Conservation (phyloP, 1,140 invertebrate genomes). For the Macrocentrus cingulum region DNA sequence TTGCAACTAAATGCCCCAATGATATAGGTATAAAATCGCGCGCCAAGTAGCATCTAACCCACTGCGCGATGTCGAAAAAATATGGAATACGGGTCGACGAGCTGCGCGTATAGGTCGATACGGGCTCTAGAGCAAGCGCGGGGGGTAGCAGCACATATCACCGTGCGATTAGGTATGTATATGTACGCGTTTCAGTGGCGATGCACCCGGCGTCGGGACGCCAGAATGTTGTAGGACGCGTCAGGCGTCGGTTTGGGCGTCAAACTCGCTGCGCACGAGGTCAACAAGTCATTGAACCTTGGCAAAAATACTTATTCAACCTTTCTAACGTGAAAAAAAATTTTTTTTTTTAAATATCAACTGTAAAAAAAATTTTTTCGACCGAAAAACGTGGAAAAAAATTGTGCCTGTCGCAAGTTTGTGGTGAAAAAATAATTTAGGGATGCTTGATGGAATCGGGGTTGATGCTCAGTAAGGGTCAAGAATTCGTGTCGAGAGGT, state of each 20-base stretch:
- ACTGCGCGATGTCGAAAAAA: no score
- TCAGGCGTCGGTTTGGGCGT: conserved; percentile 5
- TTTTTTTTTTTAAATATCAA: no score
- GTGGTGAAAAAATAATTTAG: no score
- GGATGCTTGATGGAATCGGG: conserved; percentile 14
- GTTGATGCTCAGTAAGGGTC: conserved; percentile 26
- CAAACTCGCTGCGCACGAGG: no score
- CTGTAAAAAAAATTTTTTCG: no score
- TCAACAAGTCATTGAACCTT: conserved; percentile 15
- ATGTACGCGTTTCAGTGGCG: conserved; percentile 9
- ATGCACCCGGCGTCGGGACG: conserved; percentile 22
- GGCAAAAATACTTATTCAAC: neutral
- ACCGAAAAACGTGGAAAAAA: no score
- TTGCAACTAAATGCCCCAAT: no score
- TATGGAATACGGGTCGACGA: conserved; percentile 22
- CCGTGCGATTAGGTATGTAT: conserved; percentile 20
- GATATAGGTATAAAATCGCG: no score
- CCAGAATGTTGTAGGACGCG: conserved; percentile 1
- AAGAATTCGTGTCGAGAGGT: conserved; percentile 18
- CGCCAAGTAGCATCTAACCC: no score
- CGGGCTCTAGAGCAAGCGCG: conserved; percentile 7
- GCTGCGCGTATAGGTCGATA: conserved; percentile 23
- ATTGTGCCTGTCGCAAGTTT: no score
- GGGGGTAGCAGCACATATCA: neutral
- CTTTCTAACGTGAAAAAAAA: no score